Conservation (phyloP, 2,797 vertebrate species). For the Chromis chromis region DNA sequence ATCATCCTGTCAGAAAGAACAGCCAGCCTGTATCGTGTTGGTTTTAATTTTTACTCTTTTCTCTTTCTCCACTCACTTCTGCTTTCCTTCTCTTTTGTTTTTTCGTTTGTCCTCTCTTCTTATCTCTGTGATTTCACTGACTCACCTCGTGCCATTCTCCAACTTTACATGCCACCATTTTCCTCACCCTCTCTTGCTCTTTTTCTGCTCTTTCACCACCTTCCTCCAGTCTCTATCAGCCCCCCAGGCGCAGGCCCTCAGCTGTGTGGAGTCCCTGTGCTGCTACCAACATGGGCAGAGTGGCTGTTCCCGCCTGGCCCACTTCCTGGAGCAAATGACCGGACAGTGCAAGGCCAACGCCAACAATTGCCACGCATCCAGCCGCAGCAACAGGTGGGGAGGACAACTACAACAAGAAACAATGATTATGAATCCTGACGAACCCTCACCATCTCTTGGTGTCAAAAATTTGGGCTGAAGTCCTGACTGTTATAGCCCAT, state of each 20-base stretch:
- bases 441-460: slow-evolving; percentile 78
- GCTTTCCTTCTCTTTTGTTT: not conserved
- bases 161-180: not conserved
- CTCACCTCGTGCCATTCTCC: not conserved
- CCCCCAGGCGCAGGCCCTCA: slow-evolving; percentile 87
- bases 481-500: slow-evolving; percentile 26
- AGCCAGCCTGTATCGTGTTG: not conserved
- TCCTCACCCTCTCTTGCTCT: slow-evolving; percentile 3
- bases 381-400: slow-evolving; percentile 89
- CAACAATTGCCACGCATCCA: slow-evolving; percentile 88
- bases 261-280: slow-evolving; percentile 98
- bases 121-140: not conserved
- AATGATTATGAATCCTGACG: slow-evolving; percentile 43
- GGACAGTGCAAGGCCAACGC: slow-evolving; percentile 87
- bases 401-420: slow-evolving; percentile 26
- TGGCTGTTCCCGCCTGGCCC: slow-evolving; percentile 90
- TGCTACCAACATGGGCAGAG: slow-evolving; percentile 94
- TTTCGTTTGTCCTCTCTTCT: too few species aligned
- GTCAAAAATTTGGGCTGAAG: slow-evolving; percentile 44
- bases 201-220: not conserved
- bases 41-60: slow-evolving; percentile 30
- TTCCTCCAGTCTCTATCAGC: slow-evolving; percentile 87
- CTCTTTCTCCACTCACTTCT: slow-evolving; percentile 11
- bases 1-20: slow-evolving; percentile 23
- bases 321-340: slow-evolving; percentile 92